A percentile compares a stretch with the other conserved stretches of the same genome.
Evolutionary conservation across 1,140 invertebrate species (phyloP).

Genomic region (Lasaia peninsularis): DNA sequence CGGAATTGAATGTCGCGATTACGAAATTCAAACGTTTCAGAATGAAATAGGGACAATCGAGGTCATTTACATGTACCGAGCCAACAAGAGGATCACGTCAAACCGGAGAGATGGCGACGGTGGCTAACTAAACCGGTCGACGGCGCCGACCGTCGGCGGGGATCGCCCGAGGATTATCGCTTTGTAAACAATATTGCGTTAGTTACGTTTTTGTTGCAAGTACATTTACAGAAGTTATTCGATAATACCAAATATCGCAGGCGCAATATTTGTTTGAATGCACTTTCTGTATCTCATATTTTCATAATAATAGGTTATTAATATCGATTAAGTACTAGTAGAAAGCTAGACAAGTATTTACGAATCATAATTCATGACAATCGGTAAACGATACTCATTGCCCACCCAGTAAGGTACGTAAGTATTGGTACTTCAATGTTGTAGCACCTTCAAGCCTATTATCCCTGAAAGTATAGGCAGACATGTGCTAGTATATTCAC

Average conservation of each 20-base stretch:
- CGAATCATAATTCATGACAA: too few relatives aligned
- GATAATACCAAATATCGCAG: background rate
- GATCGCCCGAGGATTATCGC: conserved; percentile 62
- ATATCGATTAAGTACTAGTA: too few relatives aligned
- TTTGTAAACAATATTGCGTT: conserved; percentile 72
- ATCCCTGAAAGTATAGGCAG: too few relatives aligned
- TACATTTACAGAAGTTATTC: conserved; percentile 3
- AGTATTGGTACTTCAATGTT: too few relatives aligned
- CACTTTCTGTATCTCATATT: too few relatives aligned
- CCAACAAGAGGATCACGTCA: conserved; percentile 67
- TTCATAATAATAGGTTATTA: too few relatives aligned
- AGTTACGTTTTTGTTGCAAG: conserved; percentile 45
- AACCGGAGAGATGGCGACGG: conserved; percentile 65
- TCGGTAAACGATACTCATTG: too few relatives aligned
- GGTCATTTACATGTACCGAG: conserved; percentile 69
- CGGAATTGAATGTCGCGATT: conserved; percentile 1
- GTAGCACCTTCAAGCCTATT: too few relatives aligned
- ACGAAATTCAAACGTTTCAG: conserved; percentile 14
- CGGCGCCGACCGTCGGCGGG: conserved; percentile 59
- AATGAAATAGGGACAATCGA: conserved; percentile 48
- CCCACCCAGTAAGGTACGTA: too few relatives aligned
- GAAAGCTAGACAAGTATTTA: too few relatives aligned
- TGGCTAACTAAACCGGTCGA: conserved; percentile 68
- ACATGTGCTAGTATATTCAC: too few relatives aligned
- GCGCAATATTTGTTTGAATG: background rate